A percentile compares a stretch with the other conserved stretches of the same genome.
phyloP scores from a whole-genome alignment of 2,888 invertebrate species.

The Synanthedon formicaeformis region DNA sequence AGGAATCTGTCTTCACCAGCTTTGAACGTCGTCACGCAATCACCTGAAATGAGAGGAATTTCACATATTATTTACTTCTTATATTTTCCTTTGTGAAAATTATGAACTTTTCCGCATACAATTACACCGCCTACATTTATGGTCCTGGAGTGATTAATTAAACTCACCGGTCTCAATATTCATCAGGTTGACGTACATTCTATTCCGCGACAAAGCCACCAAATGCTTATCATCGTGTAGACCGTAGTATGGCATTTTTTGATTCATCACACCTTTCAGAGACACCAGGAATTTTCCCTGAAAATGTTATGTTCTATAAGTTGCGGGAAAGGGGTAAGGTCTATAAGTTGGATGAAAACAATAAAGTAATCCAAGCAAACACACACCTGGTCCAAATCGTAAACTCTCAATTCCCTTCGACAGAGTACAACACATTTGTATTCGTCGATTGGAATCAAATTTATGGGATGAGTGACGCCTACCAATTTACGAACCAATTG shows the following conservation, averaged over 20 bases:
- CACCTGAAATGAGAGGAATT: conserved; percentile 56
- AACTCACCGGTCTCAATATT: conserved; percentile 79
- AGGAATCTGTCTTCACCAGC: conserved; percentile 91
- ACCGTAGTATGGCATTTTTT: conserved; percentile 92
- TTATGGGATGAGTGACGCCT: conserved; percentile 82
- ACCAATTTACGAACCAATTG: conserved; percentile 76
- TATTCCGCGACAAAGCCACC: conserved; percentile 85
- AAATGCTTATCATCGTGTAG: conserved; percentile 83
- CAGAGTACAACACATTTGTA: conserved; percentile 84
- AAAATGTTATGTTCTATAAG: background rate
- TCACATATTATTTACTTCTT: background rate
- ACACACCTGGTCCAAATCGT: conserved; percentile 80
- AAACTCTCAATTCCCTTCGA: conserved; percentile 82
- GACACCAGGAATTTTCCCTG: conserved; percentile 75
- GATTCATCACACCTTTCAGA: conserved; percentile 90
- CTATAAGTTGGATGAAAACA: too few relatives aligned
- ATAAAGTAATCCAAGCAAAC: background rate
- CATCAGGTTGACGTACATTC: conserved; percentile 92
- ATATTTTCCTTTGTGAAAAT: too few relatives aligned
- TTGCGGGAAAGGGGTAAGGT: too few relatives aligned
- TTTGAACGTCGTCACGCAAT: conserved; percentile 88
- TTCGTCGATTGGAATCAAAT: conserved; percentile 81
- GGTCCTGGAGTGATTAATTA: too few relatives aligned
- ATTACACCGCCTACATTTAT: too few relatives aligned
- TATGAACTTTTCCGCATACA: conserved; percentile 1